Evolutionary conservation across 2,888 invertebrate species (phyloP).

Genomic region (Andrena fulva): DNA sequence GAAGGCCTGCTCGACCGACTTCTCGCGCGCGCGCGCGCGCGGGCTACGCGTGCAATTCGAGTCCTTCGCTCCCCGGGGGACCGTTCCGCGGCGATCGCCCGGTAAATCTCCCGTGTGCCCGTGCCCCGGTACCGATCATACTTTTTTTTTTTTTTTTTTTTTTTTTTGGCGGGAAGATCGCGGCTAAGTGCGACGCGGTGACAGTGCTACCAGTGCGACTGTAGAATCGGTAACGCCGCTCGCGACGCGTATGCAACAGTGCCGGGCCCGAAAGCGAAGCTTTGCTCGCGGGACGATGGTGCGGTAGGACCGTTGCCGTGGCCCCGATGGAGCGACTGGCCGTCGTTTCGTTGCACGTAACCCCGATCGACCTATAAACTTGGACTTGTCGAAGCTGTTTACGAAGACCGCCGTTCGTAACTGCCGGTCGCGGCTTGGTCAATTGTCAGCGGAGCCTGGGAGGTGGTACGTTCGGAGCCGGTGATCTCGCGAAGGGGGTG

Average conservation of each 20-base stretch:
- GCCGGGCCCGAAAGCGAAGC: background rate
- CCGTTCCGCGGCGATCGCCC: background rate
- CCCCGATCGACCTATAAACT: background rate
- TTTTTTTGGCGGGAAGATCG: conserved; percentile 54
- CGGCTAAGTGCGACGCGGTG: conserved; percentile 38
- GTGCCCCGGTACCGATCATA: background rate
- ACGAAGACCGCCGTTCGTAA: no score
- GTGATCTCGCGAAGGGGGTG: background rate
- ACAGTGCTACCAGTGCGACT: conserved; percentile 33
- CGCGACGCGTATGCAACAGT: background rate
- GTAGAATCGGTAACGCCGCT: background rate
- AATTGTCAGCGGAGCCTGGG: background rate
- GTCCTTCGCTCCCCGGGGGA: no score
- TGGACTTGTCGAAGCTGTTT: background rate
- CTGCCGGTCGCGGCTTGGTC: background rate
- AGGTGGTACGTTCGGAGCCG: background rate
- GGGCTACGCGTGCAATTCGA: background rate
- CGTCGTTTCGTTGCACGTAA: background rate
- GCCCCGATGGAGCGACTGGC: background rate
- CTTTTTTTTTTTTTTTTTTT: no score
- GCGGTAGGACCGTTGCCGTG: background rate
- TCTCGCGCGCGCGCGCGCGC: background rate
- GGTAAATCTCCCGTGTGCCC: background rate
- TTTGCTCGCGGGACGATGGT: background rate
- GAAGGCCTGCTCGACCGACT: background rate